Conservation (phyloP, 2,797 vertebrate genomes). For the Halcyon chelicuti region DNA sequence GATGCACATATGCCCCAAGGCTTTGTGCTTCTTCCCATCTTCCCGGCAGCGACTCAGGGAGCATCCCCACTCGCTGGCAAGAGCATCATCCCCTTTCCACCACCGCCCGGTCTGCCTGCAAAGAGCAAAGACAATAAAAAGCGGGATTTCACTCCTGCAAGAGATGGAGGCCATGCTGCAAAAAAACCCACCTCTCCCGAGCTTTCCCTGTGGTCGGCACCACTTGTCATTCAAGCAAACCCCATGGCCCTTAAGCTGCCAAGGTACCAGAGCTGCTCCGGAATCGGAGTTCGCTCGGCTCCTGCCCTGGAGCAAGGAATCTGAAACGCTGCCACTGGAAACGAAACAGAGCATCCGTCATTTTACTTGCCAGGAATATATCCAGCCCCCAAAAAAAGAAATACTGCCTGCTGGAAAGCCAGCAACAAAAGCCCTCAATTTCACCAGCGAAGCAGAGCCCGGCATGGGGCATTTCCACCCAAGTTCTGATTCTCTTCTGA, state of each 20-base stretch:
- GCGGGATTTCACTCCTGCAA: neutral
- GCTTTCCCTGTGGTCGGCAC: neutral
- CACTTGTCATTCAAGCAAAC: constrained; percentile 54
- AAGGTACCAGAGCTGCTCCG: constrained; percentile 66
- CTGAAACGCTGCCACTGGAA: constrained; percentile 71
- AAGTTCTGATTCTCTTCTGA: constrained; percentile 48
- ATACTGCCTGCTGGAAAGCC: constrained; percentile 75
- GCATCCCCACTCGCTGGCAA: neutral
- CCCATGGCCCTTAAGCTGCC: constrained; percentile 56
- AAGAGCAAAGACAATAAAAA: neutral
- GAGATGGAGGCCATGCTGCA: neutral
- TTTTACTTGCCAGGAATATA: constrained; percentile 81
- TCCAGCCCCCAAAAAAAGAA: constrained; percentile 81
- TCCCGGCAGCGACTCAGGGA: fast-evolving
- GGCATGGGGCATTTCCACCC: constrained; percentile 57
- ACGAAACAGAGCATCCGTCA: constrained; percentile 79
- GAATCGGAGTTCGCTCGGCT: constrained; percentile 53
- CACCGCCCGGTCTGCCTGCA: neutral
- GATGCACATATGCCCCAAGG: neutral
- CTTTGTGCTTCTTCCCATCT: neutral
- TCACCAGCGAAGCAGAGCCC: constrained; percentile 63
- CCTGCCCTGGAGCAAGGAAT: constrained; percentile 72
- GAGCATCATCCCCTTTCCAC: neutral
- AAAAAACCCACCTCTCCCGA: neutral
- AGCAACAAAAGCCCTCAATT: constrained; percentile 75